These are phyloP conservation scores for Vultur gryphus DNA, from an alignment of 2,797 vertebrate species.

Conservation along the genomic window DNA sequence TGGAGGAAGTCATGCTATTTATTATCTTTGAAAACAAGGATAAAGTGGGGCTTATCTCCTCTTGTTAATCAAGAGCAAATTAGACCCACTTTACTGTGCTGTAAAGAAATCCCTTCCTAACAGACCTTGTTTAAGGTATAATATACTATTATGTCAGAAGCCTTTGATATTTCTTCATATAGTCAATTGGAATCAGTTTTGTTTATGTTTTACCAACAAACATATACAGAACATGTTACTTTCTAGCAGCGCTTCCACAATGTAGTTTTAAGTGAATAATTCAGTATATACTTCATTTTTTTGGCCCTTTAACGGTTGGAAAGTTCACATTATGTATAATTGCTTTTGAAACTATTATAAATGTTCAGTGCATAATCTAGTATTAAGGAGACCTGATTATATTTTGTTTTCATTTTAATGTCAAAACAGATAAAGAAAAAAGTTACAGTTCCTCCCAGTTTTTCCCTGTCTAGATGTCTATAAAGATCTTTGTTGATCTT, in stretches of 20 bases:
- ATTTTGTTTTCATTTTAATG: not conserved
- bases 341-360: not conserved
- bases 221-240: not conserved
- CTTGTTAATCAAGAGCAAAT: not conserved
- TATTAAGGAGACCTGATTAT: not conserved
- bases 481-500: not conserved
- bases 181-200: not conserved
- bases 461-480: not conserved
- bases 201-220: not conserved
- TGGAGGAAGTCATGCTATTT: not conserved
- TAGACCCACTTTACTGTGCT: not conserved
- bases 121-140: not conserved
- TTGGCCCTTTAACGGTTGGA: not conserved
- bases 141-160: not conserved
- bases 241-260: not conserved
- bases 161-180: not conserved
- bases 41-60: not conserved
- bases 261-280: not conserved
- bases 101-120: not conserved
- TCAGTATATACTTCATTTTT: not conserved
- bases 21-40: not conserved
- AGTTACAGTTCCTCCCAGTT: not conserved
- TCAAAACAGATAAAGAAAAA: not conserved
- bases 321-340: not conserved
- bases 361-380: fast-evolving